Percentiles rank a stretch among this genome's conserved stretches.
phyloP scores from a whole-genome alignment of 2,888 invertebrate genomes.

The Yponomeuta plumbellus region DNA sequence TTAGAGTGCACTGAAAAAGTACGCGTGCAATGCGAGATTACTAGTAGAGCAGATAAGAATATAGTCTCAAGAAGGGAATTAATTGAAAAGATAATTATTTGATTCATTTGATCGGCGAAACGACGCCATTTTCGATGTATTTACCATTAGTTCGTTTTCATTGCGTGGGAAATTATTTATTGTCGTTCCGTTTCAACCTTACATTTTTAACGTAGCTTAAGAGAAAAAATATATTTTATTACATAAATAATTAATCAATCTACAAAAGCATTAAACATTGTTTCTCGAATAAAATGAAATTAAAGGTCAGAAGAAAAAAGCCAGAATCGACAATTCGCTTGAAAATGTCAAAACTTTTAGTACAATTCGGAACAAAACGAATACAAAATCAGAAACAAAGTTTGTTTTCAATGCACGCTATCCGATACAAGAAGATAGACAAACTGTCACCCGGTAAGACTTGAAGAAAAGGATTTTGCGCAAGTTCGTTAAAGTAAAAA shows the following conservation, averaged over 20 bases:
- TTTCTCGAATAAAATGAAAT: neutral
- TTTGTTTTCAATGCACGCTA: neutral
- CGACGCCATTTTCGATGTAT: slow-evolving; percentile 73
- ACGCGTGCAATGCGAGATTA: slow-evolving; percentile 21
- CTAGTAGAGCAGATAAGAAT: slow-evolving; percentile 7
- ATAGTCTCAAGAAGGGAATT: slow-evolving; percentile 29
- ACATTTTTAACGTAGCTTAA: neutral
- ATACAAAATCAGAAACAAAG: neutral
- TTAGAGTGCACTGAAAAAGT: neutral
- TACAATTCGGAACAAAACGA: neutral
- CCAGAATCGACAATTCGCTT: neutral
- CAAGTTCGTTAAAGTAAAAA: too few relatives aligned
- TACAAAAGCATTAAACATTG: neutral
- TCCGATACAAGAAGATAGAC: too few relatives aligned
- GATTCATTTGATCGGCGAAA: slow-evolving; percentile 61
- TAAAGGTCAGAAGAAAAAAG: neutral
- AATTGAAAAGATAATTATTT: slow-evolving; percentile 44
- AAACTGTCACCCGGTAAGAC: too few relatives aligned
- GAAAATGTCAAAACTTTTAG: neutral
- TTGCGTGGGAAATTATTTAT: neutral
- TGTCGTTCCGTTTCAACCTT: neutral
- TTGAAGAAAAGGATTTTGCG: too few relatives aligned
- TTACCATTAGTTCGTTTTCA: slow-evolving; percentile 15
- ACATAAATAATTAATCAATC: neutral
- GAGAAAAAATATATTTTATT: neutral